A percentile compares a stretch with the other conserved stretches of the same genome.
Conservation (phyloP, 2,888 invertebrate species). For the Trachelus iudaicus region DNA sequence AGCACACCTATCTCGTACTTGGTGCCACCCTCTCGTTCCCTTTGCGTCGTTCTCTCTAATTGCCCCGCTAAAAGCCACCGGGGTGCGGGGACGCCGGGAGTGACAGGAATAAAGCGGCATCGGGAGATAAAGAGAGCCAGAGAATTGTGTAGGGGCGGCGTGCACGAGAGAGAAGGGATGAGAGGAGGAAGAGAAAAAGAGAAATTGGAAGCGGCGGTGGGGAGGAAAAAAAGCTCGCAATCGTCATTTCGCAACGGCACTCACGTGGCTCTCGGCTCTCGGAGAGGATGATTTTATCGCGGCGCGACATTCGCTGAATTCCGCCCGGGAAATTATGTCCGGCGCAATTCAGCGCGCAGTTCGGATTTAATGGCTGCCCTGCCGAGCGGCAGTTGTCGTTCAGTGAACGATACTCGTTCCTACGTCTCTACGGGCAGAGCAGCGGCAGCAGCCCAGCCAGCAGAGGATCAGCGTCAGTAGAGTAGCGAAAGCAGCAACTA, state of each 20-base stretch:
- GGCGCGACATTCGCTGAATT: slow-evolving; percentile 20
- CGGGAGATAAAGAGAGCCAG: background rate
- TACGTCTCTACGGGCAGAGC: background rate
- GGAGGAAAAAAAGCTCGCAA: slow-evolving; percentile 6
- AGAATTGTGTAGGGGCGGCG: background rate
- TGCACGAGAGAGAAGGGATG: slow-evolving; percentile 3
- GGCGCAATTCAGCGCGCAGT: slow-evolving; percentile 21
- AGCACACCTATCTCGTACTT: background rate
- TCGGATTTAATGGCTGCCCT: slow-evolving; percentile 15
- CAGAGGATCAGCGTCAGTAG: background rate
- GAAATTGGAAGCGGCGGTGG: slow-evolving; percentile 11
- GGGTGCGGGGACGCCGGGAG: background rate
- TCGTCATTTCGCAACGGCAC: slow-evolving; percentile 2
- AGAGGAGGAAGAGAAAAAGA: slow-evolving; percentile 2
- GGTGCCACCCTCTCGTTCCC: background rate
- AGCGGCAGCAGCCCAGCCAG: background rate
- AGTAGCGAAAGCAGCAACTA: background rate
- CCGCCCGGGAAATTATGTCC: slow-evolving; percentile 24
- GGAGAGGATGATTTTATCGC: slow-evolving; percentile 16
- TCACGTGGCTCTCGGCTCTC: background rate
- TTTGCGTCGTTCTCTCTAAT: slow-evolving; percentile 8
- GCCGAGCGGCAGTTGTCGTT: background rate
- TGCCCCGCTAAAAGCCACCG: slow-evolving; percentile 14
- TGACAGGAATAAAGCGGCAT: background rate
- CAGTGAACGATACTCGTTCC: slow-evolving; percentile 2